phyloP scores from a whole-genome alignment of 2,113 vertebrate species.

The Genyomyrus donnyi region DNA sequence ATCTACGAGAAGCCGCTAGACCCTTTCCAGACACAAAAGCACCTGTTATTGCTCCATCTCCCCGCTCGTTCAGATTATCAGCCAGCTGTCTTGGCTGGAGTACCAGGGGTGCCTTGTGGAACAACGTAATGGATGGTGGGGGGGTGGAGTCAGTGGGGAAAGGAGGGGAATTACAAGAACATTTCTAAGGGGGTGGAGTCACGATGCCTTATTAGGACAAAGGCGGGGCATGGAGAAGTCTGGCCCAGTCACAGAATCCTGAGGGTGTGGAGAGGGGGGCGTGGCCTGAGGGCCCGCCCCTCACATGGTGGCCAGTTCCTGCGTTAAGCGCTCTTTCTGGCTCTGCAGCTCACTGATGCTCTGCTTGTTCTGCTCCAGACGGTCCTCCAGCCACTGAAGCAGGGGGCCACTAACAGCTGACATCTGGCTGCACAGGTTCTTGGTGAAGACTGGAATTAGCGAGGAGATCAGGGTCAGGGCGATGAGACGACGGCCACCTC shows the following conservation, averaged over 20 bases:
- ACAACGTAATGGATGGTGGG: not conserved
- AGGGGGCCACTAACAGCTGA: slow-evolving; percentile 92
- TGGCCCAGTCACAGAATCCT: not conserved
- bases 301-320: slow-evolving; percentile 73
- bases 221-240: not conserved
- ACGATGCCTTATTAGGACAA: not conserved
- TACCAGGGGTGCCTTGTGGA: no score
- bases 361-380: slow-evolving; percentile 86
- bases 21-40: not conserved
- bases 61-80: not conserved
- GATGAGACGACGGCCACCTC: not conserved
- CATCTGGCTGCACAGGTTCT: slow-evolving; percentile 98
- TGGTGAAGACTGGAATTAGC: slow-evolving; percentile 71
- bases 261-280: not conserved
- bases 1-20: not conserved
- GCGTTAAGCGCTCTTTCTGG: slow-evolving; percentile 79
- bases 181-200: not conserved
- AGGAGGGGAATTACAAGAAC: not conserved
- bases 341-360: slow-evolving; percentile 73
- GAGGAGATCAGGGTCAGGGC: not conserved
- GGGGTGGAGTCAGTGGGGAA: not conserved
- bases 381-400: slow-evolving; percentile 94
- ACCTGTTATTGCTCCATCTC: not conserved
- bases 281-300: not conserved
- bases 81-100: not conserved